Percentiles rank a stretch among this genome's conserved stretches.
phyloP scores from a whole-genome alignment of 2,797 vertebrate genomes.

The Stomatorhinus walkeri region DNA sequence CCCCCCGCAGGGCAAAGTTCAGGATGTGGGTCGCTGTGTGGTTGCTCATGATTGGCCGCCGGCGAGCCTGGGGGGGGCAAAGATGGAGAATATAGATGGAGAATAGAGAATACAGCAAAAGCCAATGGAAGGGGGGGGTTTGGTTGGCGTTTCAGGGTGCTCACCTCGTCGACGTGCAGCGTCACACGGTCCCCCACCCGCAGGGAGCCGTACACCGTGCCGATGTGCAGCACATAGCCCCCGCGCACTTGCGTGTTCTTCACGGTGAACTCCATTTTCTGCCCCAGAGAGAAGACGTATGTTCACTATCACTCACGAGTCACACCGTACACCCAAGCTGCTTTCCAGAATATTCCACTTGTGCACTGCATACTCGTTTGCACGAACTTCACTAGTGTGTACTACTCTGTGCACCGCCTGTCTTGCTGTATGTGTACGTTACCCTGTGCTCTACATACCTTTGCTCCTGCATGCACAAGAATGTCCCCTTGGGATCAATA shows the following conservation, averaged over 20 bases:
- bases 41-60: conserved; percentile 91
- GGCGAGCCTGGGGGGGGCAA: conserved; percentile 62
- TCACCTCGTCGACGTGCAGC: conserved; percentile 83
- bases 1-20: conserved; percentile 83
- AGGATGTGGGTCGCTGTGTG: conserved; percentile 95
- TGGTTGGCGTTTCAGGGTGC: background rate
- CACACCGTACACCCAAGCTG: background rate
- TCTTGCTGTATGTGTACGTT: background rate
- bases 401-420: background rate
- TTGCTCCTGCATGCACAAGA: background rate
- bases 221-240: conserved; percentile 87
- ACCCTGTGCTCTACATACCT: background rate
- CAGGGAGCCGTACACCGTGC: conserved; percentile 79
- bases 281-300: conserved; percentile 4
- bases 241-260: conserved; percentile 91
- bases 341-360: background rate
- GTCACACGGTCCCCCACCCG: conserved; percentile 78
- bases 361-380: background rate
- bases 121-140: background rate
- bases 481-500: background rate
- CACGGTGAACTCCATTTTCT: conserved; percentile 93
- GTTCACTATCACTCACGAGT: background rate
- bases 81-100: background rate
- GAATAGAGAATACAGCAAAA: background rate
- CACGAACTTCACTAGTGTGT: background rate